Conservation (phyloP, 2,888 invertebrate species). For the Magallana nippona region DNA sequence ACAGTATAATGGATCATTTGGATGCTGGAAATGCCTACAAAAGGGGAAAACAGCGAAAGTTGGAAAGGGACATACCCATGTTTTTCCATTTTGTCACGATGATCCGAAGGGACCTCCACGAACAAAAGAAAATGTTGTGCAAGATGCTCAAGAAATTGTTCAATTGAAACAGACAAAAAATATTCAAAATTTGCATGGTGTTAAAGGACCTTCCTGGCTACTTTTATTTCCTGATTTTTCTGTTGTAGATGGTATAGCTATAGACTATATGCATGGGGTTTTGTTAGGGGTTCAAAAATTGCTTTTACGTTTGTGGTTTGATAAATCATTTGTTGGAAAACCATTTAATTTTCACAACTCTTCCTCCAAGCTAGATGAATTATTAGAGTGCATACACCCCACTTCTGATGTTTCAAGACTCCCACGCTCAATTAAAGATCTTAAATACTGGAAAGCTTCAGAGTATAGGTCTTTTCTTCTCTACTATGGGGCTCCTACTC, state of each 20-base stretch:
- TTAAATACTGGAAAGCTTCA: constrained; percentile 59
- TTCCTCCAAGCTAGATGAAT: background rate
- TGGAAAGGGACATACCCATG: constrained; percentile 51
- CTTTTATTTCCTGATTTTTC: constrained; percentile 14
- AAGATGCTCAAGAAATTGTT: constrained; percentile 29
- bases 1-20: constrained; percentile 53
- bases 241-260: constrained; percentile 38
- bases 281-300: constrained; percentile 41
- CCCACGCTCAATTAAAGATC: constrained; percentile 50
- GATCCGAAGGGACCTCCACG: constrained; percentile 46
- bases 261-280: constrained; percentile 51
- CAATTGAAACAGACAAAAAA: no score
- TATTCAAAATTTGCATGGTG: background rate
- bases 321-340: background rate
- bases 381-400: background rate
- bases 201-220: constrained; percentile 46
- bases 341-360: background rate
- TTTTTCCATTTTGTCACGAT: constrained; percentile 47
- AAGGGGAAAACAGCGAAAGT: constrained; percentile 42
- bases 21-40: constrained; percentile 52
- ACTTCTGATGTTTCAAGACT: constrained; percentile 50
- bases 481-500: constrained; percentile 50
- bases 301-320: constrained; percentile 43
- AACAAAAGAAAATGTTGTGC: constrained; percentile 21
- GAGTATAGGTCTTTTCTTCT: constrained; percentile 55